Conservation (phyloP, 2,888 invertebrate genomes). For the Congeria kusceri region DNA sequence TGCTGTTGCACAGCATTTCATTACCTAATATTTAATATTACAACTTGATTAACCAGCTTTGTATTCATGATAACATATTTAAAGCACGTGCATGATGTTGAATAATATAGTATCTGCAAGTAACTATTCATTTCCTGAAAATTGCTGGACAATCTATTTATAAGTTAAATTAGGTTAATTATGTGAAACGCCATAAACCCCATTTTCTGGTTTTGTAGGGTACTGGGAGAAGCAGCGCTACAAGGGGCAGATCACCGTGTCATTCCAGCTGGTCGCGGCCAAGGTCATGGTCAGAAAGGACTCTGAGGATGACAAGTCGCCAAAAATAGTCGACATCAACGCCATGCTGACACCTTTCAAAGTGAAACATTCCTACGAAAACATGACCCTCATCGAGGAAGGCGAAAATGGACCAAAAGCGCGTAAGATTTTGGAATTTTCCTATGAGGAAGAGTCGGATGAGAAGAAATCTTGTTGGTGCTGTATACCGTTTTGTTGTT, state of each 20-base stretch:
- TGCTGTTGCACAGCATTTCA: no score
- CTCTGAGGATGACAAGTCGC: conserved; percentile 67
- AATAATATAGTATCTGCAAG: no score
- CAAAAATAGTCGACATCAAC: conserved; percentile 66
- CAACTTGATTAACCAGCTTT: no score
- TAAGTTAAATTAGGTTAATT: no score
- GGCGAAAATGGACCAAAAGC: conserved; percentile 60
- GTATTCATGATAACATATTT: no score
- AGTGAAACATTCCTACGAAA: conserved; percentile 76
- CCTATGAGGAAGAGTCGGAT: conserved; percentile 69
- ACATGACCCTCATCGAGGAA: conserved; percentile 74
- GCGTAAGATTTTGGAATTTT: conserved; percentile 69
- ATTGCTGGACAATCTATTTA: no score
- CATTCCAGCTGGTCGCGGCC: conserved; percentile 77
- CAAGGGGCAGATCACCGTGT: conserved; percentile 81
- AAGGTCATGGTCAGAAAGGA: conserved; percentile 75
- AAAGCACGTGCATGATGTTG: no score
- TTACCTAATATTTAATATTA: no score
- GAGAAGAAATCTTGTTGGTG: conserved; percentile 58
- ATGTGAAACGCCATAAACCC: no score
- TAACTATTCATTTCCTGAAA: no score
- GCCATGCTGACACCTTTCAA: conserved; percentile 70
- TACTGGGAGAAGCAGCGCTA: conserved; percentile 80
- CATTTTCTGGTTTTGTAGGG: conserved; percentile 62
- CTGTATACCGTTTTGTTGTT: conserved; percentile 48